phyloP scores from a whole-genome alignment of 2,113 vertebrate genomes.

The Gnathonemus echidnorhynchus region DNA sequence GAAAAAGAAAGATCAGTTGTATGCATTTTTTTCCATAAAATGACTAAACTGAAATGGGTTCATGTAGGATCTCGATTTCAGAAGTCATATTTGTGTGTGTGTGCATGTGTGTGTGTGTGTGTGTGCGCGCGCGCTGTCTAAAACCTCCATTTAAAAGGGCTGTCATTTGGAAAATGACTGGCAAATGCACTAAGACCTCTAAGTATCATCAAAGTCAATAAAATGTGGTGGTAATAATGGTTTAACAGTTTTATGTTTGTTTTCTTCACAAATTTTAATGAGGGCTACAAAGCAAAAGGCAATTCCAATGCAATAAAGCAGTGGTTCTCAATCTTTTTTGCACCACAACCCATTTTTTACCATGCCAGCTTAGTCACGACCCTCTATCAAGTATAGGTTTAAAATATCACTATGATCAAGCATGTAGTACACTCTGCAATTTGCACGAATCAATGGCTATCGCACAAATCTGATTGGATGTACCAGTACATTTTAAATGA shows the following conservation, averaged over 20 bases:
- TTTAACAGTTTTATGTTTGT: background rate
- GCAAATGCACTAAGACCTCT: background rate
- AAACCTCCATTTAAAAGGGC: constrained; percentile 17
- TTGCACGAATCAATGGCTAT: too few relatives aligned
- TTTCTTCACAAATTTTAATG: background rate
- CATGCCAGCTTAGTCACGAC: too few relatives aligned
- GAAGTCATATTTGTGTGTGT: background rate
- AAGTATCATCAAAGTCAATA: constrained; percentile 11
- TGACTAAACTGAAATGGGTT: constrained; percentile 4
- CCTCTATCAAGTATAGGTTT: too few relatives aligned
- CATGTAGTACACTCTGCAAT: too few relatives aligned
- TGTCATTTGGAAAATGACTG: background rate
- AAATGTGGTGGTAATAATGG: background rate
- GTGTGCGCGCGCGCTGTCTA: background rate
- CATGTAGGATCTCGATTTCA: background rate
- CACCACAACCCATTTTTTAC: too few relatives aligned
- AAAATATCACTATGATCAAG: too few relatives aligned
- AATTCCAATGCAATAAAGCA: background rate
- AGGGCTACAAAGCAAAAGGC: background rate
- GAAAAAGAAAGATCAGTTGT: background rate
- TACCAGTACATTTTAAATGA: too few relatives aligned
- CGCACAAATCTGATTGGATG: too few relatives aligned
- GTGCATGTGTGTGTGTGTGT: background rate
- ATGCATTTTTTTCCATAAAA: background rate
- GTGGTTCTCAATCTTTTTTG: too few relatives aligned